These are phyloP conservation scores for Chaetorhynchus papuensis DNA, from an alignment of 2,113 vertebrate species.

Conservation along the genomic window DNA sequence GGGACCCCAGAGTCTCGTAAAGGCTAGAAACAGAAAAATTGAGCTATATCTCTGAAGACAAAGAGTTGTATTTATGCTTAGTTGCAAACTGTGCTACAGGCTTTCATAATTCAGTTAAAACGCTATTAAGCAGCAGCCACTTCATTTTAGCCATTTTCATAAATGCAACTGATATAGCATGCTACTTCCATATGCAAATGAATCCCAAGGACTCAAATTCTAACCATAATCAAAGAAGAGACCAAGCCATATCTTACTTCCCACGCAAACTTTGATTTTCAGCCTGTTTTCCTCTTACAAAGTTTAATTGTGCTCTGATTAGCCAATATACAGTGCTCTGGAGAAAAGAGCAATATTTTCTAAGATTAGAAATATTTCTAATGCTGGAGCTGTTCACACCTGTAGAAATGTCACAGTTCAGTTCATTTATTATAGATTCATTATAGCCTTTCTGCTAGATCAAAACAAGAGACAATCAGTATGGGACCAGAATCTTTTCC, in stretches of 20 bases:
- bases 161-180: not conserved
- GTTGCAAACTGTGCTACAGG: not conserved
- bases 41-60: not conserved
- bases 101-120: not conserved
- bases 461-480: not conserved
- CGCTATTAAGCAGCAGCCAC: not conserved
- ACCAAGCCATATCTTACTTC: not conserved
- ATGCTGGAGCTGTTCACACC: not conserved
- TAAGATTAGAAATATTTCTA: not conserved
- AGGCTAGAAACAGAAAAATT: slow-evolving; percentile 35
- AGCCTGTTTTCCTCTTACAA: not conserved
- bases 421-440: not conserved
- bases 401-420: not conserved
- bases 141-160: not conserved
- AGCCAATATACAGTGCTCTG: not conserved
- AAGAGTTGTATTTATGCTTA: not conserved
- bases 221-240: not conserved
- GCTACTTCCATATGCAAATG: not conserved
- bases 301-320: not conserved
- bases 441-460: not conserved
- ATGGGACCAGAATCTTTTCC: not conserved
- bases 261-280: not conserved
- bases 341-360: not conserved
- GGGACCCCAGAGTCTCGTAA: not conserved
- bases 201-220: not conserved